Evolutionary conservation across 1,140 invertebrate genomes (phyloP).

Genomic region (Cydia pomonella): DNA sequence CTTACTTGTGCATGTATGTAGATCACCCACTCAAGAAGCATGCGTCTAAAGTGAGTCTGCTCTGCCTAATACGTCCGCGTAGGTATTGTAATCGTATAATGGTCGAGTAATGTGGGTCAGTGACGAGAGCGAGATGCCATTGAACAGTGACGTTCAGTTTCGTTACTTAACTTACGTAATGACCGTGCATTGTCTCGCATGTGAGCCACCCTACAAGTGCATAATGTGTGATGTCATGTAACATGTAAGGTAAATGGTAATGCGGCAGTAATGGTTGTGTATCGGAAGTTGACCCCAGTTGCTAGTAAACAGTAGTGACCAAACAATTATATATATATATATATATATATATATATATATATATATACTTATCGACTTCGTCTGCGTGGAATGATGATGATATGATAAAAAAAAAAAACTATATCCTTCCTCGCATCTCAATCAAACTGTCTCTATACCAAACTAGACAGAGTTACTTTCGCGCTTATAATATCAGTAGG

Average conservation of each 20-base stretch:
- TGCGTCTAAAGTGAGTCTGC: slow-evolving; percentile 3
- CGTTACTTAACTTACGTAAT: slow-evolving; percentile 64
- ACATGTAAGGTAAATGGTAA: neutral
- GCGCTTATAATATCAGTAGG: no score
- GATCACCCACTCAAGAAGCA: slow-evolving; percentile 1
- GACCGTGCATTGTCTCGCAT: slow-evolving; percentile 60
- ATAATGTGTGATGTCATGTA: slow-evolving; percentile 5
- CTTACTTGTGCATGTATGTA: neutral
- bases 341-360: no score
- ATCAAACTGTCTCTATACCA: no score
- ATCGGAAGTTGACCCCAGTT: neutral
- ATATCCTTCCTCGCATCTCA: no score
- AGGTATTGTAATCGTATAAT: slow-evolving; percentile 65
- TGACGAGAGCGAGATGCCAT: slow-evolving; percentile 74
- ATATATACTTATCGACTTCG: neutral
- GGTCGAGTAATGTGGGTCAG: slow-evolving; percentile 73
- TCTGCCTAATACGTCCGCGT: slow-evolving; percentile 56
- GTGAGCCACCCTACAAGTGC: slow-evolving; percentile 47
- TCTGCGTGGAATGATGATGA: no score
- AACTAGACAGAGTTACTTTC: no score
- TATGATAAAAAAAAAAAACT: no score
- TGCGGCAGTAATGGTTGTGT: neutral
- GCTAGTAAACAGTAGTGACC: neutral
- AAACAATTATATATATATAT: neutral
- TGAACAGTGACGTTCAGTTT: slow-evolving; percentile 54